Percentiles rank a stretch among this genome's conserved stretches.
Conservation (phyloP, 92 coral and sea anemone genomes). For the Epizoanthus scotinus region DNA sequence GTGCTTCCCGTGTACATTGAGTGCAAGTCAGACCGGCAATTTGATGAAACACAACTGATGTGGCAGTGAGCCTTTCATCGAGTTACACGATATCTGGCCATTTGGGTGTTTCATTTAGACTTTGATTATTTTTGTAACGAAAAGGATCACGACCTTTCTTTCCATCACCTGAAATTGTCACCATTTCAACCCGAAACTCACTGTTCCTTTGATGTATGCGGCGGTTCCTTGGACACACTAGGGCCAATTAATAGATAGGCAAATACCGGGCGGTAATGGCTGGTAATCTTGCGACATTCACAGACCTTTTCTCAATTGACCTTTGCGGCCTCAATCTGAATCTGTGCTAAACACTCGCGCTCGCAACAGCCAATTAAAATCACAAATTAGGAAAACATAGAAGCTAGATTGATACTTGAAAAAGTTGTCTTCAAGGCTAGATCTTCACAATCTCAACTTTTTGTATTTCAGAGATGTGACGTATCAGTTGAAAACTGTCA, state of each 20-base stretch:
- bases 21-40: background rate
- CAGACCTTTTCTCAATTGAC: constrained; percentile 34
- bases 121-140: constrained; percentile 40
- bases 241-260: background rate
- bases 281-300: background rate
- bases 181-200: constrained; percentile 1
- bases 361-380: constrained; percentile 4
- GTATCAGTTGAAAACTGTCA: constrained; percentile 24
- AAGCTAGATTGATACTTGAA: background rate
- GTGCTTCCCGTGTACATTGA: background rate
- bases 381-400: background rate
- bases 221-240: background rate
- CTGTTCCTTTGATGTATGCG: constrained; percentile 26
- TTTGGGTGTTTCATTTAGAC: constrained; percentile 12
- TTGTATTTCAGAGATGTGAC: background rate
- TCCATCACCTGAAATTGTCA: constrained; percentile 9
- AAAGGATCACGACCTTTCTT: constrained; percentile 43
- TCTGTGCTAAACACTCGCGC: constrained; percentile 12
- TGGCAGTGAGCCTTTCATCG: constrained; percentile 15
- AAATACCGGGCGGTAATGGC: background rate
- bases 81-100: constrained; percentile 1
- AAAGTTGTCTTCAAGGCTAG: background rate
- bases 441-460: background rate
- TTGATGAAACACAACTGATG: background rate
- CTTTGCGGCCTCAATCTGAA: constrained; percentile 17